phyloP scores from a whole-genome alignment of 2,113 vertebrate species.

The Onychostoma macrolepis region DNA sequence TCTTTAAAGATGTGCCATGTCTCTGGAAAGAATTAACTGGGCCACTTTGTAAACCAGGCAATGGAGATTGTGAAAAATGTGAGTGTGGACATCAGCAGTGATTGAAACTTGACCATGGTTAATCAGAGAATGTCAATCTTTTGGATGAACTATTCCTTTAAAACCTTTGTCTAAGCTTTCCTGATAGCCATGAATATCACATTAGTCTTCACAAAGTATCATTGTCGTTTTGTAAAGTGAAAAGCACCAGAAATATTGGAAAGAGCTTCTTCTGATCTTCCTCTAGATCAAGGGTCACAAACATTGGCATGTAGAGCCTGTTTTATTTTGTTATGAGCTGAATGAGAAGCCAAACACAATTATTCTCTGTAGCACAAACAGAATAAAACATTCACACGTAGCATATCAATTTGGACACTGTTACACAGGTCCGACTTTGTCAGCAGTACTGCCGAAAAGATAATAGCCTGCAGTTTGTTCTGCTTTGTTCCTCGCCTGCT shows the following conservation, averaged over 20 bases:
- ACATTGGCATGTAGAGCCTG: neutral
- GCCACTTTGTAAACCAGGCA: neutral
- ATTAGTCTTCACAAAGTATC: neutral
- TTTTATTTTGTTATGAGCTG: neutral
- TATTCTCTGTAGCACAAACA: slow-evolving; percentile 3
- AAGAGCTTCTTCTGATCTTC: neutral
- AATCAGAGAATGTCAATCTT: neutral
- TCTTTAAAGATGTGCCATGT: slow-evolving; percentile 5
- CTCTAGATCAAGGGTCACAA: neutral
- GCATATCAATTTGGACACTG: neutral
- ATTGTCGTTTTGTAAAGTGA: neutral
- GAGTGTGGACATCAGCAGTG: neutral
- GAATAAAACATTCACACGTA: neutral
- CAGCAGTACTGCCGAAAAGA: neutral
- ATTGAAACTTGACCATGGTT: neutral
- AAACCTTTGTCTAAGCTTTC: neutral
- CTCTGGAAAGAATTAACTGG: slow-evolving; percentile 13
- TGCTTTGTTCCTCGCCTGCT: neutral
- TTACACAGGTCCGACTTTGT: neutral
- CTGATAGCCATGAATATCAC: neutral
- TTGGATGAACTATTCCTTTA: neutral
- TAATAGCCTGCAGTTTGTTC: neutral
- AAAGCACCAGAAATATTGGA: neutral
- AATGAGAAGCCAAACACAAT: slow-evolving; percentile 13
- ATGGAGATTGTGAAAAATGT: slow-evolving; percentile 12